Percentiles rank a stretch among this genome's conserved stretches.
phyloP scores from a whole-genome alignment of 2,888 invertebrate genomes.

The Epinotia nisella region DNA sequence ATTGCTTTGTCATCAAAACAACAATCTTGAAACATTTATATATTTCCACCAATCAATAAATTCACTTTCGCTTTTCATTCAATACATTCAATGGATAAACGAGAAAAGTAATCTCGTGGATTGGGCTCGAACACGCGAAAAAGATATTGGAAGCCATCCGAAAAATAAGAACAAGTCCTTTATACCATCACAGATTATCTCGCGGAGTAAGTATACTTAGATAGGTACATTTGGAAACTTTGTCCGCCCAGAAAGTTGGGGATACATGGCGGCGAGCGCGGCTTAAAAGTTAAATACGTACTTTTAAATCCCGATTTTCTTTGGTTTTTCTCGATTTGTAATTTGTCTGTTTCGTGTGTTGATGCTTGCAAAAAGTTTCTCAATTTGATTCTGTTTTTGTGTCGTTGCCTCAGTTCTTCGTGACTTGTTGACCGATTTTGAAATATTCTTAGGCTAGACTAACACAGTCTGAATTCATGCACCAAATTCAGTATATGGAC shows the following conservation, averaged over 20 bases:
- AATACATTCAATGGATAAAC: conserved; percentile 63
- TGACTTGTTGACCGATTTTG: not conserved
- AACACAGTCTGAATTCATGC: too few relatives aligned
- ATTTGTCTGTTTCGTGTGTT: conserved; percentile 7
- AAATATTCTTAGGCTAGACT: not conserved
- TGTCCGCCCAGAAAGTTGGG: conserved; percentile 37
- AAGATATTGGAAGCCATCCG: conserved; percentile 71
- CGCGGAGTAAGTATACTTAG: conserved; percentile 53
- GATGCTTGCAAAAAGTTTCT: not conserved
- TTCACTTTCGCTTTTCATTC: conserved; percentile 67
- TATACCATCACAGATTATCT: conserved; percentile 64
- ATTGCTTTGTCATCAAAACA: conserved; percentile 24
- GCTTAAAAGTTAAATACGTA: conserved; percentile 27
- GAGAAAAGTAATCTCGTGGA: conserved; percentile 70
- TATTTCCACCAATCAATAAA: conserved; percentile 66
- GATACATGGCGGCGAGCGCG: conserved; percentile 24
- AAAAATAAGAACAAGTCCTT: conserved; percentile 65
- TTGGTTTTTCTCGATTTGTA: conserved; percentile 11
- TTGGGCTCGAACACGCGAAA: conserved; percentile 71
- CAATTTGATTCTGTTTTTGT: not conserved
- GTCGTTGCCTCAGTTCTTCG: not conserved
- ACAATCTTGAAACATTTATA: conserved; percentile 58
- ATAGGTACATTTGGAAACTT: conserved; percentile 48
- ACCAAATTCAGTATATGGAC: too few relatives aligned
- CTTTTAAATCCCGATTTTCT: conserved; percentile 14